Base-by-base conservation (phyloP, 2,113 vertebrate genomes). In the Phodopus roborovskii region DNA sequence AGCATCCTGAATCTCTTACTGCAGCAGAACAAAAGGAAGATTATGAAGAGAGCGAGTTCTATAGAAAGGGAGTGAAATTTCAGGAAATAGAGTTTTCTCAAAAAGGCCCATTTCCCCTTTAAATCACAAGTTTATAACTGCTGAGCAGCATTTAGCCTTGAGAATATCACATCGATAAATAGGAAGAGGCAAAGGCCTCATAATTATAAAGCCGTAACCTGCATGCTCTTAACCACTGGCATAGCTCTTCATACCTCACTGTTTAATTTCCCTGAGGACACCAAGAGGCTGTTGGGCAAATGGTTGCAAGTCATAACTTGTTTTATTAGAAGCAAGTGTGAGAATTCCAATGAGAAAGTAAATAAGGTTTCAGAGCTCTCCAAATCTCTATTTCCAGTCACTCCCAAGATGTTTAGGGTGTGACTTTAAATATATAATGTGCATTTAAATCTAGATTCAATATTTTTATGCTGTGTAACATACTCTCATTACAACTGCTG, bases 191-290 rank as follows among this genome's bases (percentile, higher is more conserved):
- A 97, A 45, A 77, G 94, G 78, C 77, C 64, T 94, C 88, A 73
- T 84, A 91, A 97, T 97, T 33, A 90, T 15, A 89, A 95, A 98
- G 96, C 58, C 48, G 0, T 96, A 77, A 84, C 74, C 71, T 33
- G 70, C 19, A 36, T 71, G 84, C 85, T 94, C 96, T 94, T 87
- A 97, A 96, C 96, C 93, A 86, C 20, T 94, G 91, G 22, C 92
- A 75, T 36, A 95, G 68, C 78, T 92, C 91, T 96, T 97, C 97
- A 97, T 96, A 75, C 26, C 64, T 48, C 88, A 45, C 45, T 96
- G 92, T 68, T 86, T 95, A 98, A 98, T 97, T 97, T 96, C 97
- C 89, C 96, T 81, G 50, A 97, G 93, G 93, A 94, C 66, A 95
- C n/a, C 68, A 90, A 97, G 3, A 94, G 87, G 95, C 85, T 97